Evolutionary conservation across 2,113 vertebrate genomes (phyloP), one percentile per base, ranked within the genome.

Genomic region (Neogobius melanostomus): DNA sequence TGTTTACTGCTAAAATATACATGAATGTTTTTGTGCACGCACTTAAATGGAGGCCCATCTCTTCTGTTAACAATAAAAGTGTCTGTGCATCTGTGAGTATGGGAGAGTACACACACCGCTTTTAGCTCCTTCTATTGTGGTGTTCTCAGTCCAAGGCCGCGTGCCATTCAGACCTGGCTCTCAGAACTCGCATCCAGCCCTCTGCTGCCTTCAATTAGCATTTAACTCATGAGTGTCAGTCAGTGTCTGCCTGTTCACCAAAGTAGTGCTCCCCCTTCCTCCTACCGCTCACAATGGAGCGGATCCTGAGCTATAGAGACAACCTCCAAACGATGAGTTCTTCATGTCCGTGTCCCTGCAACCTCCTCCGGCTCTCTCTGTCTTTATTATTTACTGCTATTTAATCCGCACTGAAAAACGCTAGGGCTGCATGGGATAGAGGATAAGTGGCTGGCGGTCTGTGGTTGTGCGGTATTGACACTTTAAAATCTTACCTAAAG

Each of bases 161-260:
- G 68, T 56, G 74, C 69, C 78, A 88, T 86, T 92, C 89, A 91
- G 69, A 59, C 81, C 48, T 73, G 15, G 77, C 83, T 83, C 89
- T 86, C 82, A 85, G 64, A 83, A 76, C 76, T 84, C 85, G 65
- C 85, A 81, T 84, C 84, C 85, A 88, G 88, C 81, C 82, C 80
- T 75, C 75, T 76, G 72, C 78, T 80, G 80, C 81, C 85, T 90
- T 90, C 88, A 92, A 89, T 90, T 89, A 91, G 88, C 86, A 81
- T 91, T 92, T 91, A 89, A 90, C 89, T 92, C 87, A 90, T 87
- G 85, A 90, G 87, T 88, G 87, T 84, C 85, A 88, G 84, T 85
- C 88, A 80, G 80, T 72, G 74, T 80, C 82, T 81, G 79, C 71
- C 64, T 64, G 50, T 81, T 76, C 76, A 72, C 65, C 80, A 72